Evolutionary conservation across 2,113 vertebrate genomes (phyloP).

Genomic region (Crocuta crocuta): DNA sequence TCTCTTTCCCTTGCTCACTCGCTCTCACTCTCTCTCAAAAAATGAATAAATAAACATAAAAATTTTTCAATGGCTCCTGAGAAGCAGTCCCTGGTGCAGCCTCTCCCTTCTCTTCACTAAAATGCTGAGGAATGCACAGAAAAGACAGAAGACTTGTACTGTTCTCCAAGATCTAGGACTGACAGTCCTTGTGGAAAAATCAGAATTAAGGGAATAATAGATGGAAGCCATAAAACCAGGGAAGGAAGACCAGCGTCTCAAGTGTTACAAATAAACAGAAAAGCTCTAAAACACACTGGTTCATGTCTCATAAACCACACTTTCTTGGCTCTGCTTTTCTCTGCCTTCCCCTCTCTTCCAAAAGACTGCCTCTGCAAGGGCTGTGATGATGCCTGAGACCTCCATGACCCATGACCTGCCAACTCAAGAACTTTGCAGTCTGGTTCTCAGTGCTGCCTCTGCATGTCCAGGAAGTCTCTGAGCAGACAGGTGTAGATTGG

Average conservation of each 20-base stretch:
- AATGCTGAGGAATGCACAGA: not conserved
- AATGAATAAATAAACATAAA: too few relatives aligned
- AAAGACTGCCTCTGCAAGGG: too few relatives aligned
- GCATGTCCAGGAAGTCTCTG: not conserved
- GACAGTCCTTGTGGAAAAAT: not conserved
- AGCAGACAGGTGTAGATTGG: accelerated
- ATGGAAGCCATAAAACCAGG: not conserved
- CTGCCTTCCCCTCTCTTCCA: not conserved
- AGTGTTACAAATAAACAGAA: not conserved
- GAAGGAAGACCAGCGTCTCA: not conserved
- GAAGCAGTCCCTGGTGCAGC: not conserved
- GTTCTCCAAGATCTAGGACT: not conserved
- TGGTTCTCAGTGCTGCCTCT: not conserved
- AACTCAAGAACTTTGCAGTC: not conserved
- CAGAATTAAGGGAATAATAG: not conserved
- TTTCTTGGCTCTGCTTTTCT: not conserved
- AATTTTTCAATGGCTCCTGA: not conserved
- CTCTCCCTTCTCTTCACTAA: not conserved
- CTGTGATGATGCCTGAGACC: accelerated
- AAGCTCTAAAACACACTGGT: not conserved
- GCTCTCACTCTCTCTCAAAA: too few relatives aligned
- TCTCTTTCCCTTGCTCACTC: too few relatives aligned
- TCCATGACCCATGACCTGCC: too few relatives aligned
- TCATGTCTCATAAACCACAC: not conserved
- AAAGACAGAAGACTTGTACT: not conserved